Base-by-base conservation (phyloP, 2,797 vertebrate genomes). In the Enteromius viviparus region DNA sequence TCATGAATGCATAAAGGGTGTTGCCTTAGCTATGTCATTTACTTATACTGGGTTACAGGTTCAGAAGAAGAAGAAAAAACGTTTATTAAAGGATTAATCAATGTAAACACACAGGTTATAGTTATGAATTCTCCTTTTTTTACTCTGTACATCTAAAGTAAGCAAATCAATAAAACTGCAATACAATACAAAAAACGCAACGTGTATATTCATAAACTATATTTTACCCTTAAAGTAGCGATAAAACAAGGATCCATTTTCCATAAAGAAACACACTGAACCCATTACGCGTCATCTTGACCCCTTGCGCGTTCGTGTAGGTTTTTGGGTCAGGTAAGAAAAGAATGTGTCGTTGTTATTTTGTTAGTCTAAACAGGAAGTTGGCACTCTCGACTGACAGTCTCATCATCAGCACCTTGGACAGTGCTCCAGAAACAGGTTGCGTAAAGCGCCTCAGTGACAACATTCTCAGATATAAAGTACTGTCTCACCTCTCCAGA, bases 381-480 rank as follows among this genome's bases (percentile, higher is more conserved):
- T 72, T 58, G 49, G 7, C 45, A 21, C 62, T 74, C 69, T 64
- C 55, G 51, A 80, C 23, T 62, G 7, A 55, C 65, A 11, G 32
- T 49, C 32, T 74, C 85, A 47, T 70, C 79, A 58, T 88, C 92
- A 94, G 92, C 87, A 95, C 93, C 93, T 85, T 40, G 91, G 93
- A 95, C 90, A 95, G 93, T 87, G 86, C 89, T 88, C 29, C 5
- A 45, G 34, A 78, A 62, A 72, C n/a, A 42, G 37, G 5, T 34
- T 9, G 45, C 23, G 45, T 45, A 78, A 89, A 84, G 34, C 76
- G n/a, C n/a, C 26, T 10, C 2, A 11, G 29, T 45, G 19, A 32
- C 55, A 81, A n/a, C 40, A 23, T 37, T 62, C 12, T 23, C 53
- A 19, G 5, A 64, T 4, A n/a, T 37, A 19, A 72, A 37, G n/a